Evolutionary conservation across 2,888 invertebrate species (phyloP).

Genomic region (Chrysolina americana): DNA sequence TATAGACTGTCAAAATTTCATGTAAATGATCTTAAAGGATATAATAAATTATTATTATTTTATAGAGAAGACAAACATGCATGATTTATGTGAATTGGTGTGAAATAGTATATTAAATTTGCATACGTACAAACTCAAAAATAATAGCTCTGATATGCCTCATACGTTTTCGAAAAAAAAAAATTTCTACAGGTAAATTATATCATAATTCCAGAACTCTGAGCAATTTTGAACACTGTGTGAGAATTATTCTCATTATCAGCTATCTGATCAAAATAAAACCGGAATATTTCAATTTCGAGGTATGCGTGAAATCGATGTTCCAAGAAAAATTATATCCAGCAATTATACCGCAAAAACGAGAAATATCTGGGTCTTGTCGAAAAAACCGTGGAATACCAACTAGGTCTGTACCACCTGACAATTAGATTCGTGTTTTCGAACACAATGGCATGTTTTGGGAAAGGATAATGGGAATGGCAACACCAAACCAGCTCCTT

Average conservation of each 20-base stretch:
- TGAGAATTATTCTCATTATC: neutral
- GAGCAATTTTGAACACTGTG: too few species aligned
- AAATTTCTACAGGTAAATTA: too few species aligned
- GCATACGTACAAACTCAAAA: too few species aligned
- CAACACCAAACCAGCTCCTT: conserved; percentile 45
- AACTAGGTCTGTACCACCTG: conserved; percentile 49
- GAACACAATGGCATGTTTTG: conserved; percentile 52
- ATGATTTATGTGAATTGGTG: too few species aligned
- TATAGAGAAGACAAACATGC: too few species aligned
- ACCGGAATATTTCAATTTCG: neutral
- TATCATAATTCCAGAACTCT: too few species aligned
- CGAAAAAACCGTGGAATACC: conserved; percentile 41
- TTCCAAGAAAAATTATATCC: neutral
- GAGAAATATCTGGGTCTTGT: conserved; percentile 4
- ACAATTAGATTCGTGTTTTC: conserved; percentile 53
- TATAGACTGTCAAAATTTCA: too few species aligned
- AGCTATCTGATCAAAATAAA: neutral
- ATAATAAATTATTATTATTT: too few species aligned
- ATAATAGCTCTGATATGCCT: too few species aligned
- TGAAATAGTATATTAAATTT: too few species aligned
- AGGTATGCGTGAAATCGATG: neutral
- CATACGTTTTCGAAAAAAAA: too few species aligned
- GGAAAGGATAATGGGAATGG: conserved; percentile 50
- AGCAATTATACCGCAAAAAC: conserved; percentile 9
- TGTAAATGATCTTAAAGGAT: too few species aligned